Evolutionary conservation across 2,113 vertebrate genomes (phyloP), one percentile per base, ranked within the genome.

Genomic region (Notechis scutatus): DNA sequence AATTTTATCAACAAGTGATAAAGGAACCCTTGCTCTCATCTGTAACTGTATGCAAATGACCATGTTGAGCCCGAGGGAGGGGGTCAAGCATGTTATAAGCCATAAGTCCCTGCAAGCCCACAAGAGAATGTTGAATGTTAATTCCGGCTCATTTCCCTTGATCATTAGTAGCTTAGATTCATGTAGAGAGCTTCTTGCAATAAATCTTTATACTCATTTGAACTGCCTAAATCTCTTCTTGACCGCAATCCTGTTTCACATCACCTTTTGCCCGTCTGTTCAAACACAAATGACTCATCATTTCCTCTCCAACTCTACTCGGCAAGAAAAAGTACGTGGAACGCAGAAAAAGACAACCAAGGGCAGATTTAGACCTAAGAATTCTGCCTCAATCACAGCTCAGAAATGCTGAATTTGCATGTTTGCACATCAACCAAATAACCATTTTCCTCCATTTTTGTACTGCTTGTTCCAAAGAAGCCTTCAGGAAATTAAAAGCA

Each of bases 191-290:
- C 29, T 34, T 69, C 14, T 34, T 69, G 29, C 64, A 69, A 69
- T 69, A 69, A 69, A 69, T 69, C 29, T 69, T 69, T 69, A 69
- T 69, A 69, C 61, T 64, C 61, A 69, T 69, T 69, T 69, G 64
- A 69, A 69, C 64, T 69, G 64, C 64, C 29, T 69, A 14, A 15
- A 34, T 69, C 29, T 69, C 64, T 29, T 34, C 29, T 69, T 34
- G 29, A 34, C 64, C 29, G 3, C 23, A 20, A n/a, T 10, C 2
- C 11, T 39, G 7, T 88, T 96, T 96, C 94, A 91, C 94, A 97
- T 96, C 96, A 94, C 69, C 56, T 34, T 92, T 89, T 90, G 94
- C 61, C 93, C 90, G 95, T 95, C 91, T 91, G 94, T 86, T 91
- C 95, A 94, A 93, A 92, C 92, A 94, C 90, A 87, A 92, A 93